phyloP scores from a whole-genome alignment of 2,113 vertebrate species.

The Thamnophis sirtalis region DNA sequence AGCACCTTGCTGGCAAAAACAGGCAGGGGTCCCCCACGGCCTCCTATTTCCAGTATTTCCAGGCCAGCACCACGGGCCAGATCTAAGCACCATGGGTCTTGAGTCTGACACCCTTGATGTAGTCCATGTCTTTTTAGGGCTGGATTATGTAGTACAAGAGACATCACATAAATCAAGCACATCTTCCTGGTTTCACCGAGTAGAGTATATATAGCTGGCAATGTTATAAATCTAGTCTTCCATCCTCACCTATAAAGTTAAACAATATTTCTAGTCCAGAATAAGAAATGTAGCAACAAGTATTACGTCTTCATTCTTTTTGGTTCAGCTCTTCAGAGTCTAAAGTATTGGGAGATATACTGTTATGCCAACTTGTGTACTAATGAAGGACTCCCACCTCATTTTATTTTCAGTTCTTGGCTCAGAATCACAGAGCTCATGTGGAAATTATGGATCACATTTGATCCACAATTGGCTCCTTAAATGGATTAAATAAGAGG shows the following conservation, averaged over 20 bases:
- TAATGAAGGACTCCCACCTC: rapidly evolving
- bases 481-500: neutral
- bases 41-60: too few species aligned
- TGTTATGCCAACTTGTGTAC: neutral
- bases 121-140: neutral
- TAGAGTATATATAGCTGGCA: neutral
- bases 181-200: neutral
- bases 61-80: too few species aligned
- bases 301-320: neutral
- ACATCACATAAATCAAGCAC: neutral
- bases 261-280: neutral
- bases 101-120: too few species aligned
- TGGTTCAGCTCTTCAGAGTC: neutral
- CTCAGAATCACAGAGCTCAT: rapidly evolving
- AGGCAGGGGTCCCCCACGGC: too few species aligned
- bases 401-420: neutral
- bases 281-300: neutral
- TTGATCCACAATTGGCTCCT: constrained; percentile 11
- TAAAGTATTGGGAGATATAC: neutral
- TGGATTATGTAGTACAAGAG: neutral
- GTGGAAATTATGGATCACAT: neutral
- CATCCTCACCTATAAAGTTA: neutral
- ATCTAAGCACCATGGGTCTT: too few species aligned
- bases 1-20: too few species aligned
- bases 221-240: neutral